These are phyloP conservation scores for Aix galericulata DNA, from an alignment of 2,113 vertebrate genomes.

Conservation along the genomic window DNA sequence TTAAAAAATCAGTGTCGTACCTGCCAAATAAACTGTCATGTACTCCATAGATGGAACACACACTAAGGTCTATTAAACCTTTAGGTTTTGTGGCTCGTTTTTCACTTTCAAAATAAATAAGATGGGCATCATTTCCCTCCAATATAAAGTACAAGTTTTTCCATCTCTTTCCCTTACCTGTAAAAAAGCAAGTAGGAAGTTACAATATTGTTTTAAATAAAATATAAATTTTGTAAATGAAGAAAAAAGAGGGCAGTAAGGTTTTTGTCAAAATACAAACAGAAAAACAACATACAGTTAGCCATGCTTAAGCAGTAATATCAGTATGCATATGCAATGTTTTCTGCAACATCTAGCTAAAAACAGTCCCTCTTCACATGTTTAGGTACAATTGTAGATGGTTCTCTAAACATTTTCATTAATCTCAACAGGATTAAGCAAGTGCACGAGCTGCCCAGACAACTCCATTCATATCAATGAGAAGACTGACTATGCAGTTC, in stretches of 20 bases:
- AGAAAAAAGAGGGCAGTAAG: not conserved
- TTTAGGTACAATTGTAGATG: not conserved
- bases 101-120: constrained; percentile 99
- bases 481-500: not conserved
- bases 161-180: constrained; percentile 95
- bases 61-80: constrained; percentile 97
- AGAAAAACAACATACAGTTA: not conserved
- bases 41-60: constrained; percentile 95
- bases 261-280: constrained; percentile 23
- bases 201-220: constrained; percentile 13
- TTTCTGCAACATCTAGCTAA: not conserved
- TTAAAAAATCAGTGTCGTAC: constrained; percentile 73
- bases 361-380: not conserved
- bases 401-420: not conserved
- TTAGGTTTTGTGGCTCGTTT: constrained; percentile 99
- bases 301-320: not conserved
- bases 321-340: not conserved
- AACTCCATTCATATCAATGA: not conserved
- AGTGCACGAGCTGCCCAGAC: not conserved
- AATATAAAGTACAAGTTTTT: constrained; percentile 98
- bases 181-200: not conserved
- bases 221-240: not conserved
- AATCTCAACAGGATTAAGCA: not conserved
- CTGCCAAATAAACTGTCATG: constrained; percentile 98
- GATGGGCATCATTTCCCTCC: constrained; percentile 97